phyloP scores from a whole-genome alignment of 2,113 vertebrate species.

The Sinosuthora webbiana region DNA sequence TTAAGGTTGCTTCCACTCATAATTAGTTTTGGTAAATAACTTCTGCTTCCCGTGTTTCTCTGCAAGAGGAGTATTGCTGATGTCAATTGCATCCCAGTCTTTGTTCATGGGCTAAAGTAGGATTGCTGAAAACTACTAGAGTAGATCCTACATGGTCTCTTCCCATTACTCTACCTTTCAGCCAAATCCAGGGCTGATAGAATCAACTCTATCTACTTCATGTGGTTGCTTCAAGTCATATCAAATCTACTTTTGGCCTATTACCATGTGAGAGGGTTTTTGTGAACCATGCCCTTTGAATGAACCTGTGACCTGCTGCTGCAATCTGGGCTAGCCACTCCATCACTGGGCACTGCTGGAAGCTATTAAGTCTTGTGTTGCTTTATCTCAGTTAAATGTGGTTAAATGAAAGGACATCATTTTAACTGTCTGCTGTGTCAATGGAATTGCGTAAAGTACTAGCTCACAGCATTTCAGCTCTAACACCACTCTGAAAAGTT shows the following conservation, averaged over 20 bases:
- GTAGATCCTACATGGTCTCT: neutral
- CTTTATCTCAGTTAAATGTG: constrained; percentile 38
- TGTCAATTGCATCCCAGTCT: neutral
- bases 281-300: neutral
- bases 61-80: neutral
- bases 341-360: neutral
- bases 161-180: neutral
- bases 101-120: neutral
- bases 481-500: neutral
- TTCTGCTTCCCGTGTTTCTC: neutral
- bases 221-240: neutral
- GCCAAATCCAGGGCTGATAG: neutral
- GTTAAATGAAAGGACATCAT: constrained; percentile 53
- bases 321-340: neutral
- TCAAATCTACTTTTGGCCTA: neutral
- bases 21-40: neutral
- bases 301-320: constrained; percentile 17
- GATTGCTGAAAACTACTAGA: neutral
- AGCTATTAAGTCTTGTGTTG: constrained; percentile 29
- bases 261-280: neutral
- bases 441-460: neutral
- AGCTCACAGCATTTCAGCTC: neutral
- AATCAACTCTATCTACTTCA: neutral
- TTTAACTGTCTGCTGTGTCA: constrained; percentile 31
- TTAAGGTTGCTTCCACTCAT: neutral